Conservation (phyloP, 2,888 invertebrate species). For the Euspilapteryx auroguttella region DNA sequence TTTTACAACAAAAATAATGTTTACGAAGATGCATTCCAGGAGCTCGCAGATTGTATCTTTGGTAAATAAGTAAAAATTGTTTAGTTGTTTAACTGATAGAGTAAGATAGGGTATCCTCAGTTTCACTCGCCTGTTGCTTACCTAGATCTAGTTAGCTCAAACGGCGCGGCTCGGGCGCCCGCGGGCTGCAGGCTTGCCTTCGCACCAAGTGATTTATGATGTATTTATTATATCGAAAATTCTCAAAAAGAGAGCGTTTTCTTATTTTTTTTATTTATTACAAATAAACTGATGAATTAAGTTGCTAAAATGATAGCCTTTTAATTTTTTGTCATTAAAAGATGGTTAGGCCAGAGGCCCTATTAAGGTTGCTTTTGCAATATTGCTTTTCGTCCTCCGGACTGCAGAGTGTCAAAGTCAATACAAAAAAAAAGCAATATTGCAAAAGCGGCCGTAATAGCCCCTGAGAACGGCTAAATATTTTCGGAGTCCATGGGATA, state of each 20-base stretch:
- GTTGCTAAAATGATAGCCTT: too few species aligned
- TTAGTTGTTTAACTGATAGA: constrained; percentile 41
- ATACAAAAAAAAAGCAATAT: too few species aligned
- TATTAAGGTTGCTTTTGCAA: too few species aligned
- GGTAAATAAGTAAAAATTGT: constrained; percentile 30
- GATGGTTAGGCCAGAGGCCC: too few species aligned
- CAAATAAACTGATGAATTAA: constrained; percentile 60
- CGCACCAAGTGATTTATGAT: constrained; percentile 63
- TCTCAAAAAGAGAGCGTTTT: constrained; percentile 50
- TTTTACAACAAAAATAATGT: constrained; percentile 31
- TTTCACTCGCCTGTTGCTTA: constrained; percentile 38
- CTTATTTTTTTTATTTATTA: constrained; percentile 60
- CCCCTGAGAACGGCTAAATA: too few species aligned
- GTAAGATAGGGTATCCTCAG: constrained; percentile 51
- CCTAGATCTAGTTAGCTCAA: constrained; percentile 25
- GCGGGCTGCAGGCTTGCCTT: constrained; percentile 51
- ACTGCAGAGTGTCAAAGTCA: too few species aligned
- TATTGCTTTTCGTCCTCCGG: too few species aligned
- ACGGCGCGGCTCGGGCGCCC: constrained; percentile 10
- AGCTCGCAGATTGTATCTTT: constrained; percentile 40
- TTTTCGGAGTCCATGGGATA: too few species aligned
- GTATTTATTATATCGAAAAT: constrained; percentile 56
- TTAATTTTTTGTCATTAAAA: too few species aligned
- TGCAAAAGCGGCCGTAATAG: too few species aligned
- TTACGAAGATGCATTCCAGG: constrained; percentile 45